Evolutionary conservation across 2,113 vertebrate genomes (phyloP), one percentile per base, ranked within the genome.

Genomic region (Muntiacus muntjak): DNA sequence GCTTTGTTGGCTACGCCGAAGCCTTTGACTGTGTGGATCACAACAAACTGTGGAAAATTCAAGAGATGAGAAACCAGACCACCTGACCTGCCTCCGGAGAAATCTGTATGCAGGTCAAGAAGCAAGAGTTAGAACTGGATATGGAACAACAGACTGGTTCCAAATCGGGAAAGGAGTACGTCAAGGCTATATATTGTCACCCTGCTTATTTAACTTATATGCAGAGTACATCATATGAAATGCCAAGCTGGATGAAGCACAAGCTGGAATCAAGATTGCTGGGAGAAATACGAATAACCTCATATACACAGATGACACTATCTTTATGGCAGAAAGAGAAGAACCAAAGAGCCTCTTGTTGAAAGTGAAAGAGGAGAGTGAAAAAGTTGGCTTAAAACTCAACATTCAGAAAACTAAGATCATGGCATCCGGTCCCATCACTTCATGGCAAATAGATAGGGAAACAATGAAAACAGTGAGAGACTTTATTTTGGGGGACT

Each of bases 111-210:
- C n/a, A 36, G n/a, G n/a, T 36, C 64, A 21, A 6, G n/a, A 71
- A 71, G 64, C 64, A 71, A 71, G 9, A 71, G 9, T 71, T 21
- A 71, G 64, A 71, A 71, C 17, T 71, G 17, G 64, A 71, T 4
- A 21, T 71, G 8, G 64, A 71, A 71, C 17, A 71, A 36, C 17
- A 21, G 9, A 21, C 64, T 71, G 19, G 64, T 11, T 71, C 9
- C 64, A 71, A 71, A 36, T 11, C 0, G 2, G 64, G 1, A 71
- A 71, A 71, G 9, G 9, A 71, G 33, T 71, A 21, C 0, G 0
- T 71, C 64, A 36, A 21, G 64, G n/a, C 64, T 71, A 9, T 71
- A 71, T 71, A 71, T 71, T 71, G n/a, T 71, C n/a, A 71, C 17
- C n/a, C 64, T 36, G n/a, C 64, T 71, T 71, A 71, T 36, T 36